These are phyloP conservation scores for Palaemon carinicauda DNA, from an alignment of 1,140 invertebrate genomes.

Conservation along the genomic window DNA sequence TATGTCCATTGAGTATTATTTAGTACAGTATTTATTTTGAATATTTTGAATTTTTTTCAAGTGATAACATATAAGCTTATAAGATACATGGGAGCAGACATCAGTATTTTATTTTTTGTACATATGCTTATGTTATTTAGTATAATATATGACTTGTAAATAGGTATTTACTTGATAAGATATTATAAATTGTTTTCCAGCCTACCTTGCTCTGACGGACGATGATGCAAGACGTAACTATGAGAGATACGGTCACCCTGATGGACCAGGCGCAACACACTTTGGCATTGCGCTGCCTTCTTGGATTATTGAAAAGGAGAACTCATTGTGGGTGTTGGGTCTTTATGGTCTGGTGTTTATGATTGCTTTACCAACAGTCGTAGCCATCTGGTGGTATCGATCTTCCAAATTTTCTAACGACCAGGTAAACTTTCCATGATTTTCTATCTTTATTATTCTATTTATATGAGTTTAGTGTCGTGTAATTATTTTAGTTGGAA, in stretches of 20 bases:
- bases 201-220: conserved; percentile 87
- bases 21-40: too few relatives aligned
- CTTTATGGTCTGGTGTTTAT: conserved; percentile 97
- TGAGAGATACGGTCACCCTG: conserved; percentile 99
- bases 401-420: conserved; percentile 96
- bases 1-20: too few relatives aligned
- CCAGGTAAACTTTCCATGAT: conserved; percentile 71
- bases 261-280: conserved; percentile 97
- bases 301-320: conserved; percentile 99
- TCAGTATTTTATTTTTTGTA: too few relatives aligned
- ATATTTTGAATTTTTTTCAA: too few relatives aligned
- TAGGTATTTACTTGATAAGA: too few relatives aligned
- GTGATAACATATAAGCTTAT: too few relatives aligned
- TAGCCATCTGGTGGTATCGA: conserved; percentile 97
- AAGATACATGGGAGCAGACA: too few relatives aligned
- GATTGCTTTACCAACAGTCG: conserved; percentile 73
- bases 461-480: too few relatives aligned
- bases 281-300: conserved; percentile 99
- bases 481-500: too few relatives aligned
- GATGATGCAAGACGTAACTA: conserved; percentile 97
- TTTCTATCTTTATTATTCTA: neutral
- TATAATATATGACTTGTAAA: too few relatives aligned
- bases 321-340: conserved; percentile 95
- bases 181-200: conserved; percentile 65
- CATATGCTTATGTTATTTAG: too few relatives aligned